Evolutionary conservation across 37 sponge, comb jelly and placozoan genomes (phyloP), one percentile per base, ranked within the genome.

Genomic region (Petrosia ficiformis): DNA sequence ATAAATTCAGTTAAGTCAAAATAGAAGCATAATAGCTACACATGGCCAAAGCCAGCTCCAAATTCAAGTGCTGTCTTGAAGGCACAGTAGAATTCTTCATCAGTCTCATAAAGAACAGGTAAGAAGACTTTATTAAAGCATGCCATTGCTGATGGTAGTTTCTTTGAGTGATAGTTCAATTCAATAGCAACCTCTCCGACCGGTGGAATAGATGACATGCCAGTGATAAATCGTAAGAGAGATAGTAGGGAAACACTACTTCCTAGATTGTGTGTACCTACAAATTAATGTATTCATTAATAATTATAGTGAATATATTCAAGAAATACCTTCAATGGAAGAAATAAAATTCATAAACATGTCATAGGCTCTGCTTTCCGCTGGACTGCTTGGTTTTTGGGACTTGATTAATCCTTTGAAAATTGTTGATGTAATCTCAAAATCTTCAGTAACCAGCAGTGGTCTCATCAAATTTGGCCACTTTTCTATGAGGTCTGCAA

Each of bases 1-100:
- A n/a, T n/a, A n/a, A n/a, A n/a, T n/a, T n/a, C n/a, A n/a, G n/a
- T n/a, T n/a, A n/a, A n/a, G n/a, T n/a, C n/a, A n/a, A n/a, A n/a
- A n/a, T n/a, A n/a, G n/a, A n/a, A n/a, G n/a, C n/a, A n/a, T n/a
- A n/a, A n/a, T n/a, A n/a, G n/a, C n/a, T n/a, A n/a, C n/a, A n/a
- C n/a, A n/a, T n/a, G n/a, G n/a, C n/a, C n/a, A n/a, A n/a, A n/a
- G n/a, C n/a, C n/a, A n/a, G n/a, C n/a, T 42, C 73, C 44, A 41
- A 72, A 72, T 32, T 72, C 3, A 29, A 42, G 48, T 24, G 73
- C 73, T 11, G 39, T 72, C n/a, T 10, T 14, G 29, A 72, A 72
- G 21, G 43, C 48, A 39, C 22, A 5, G 30, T 24, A 43, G 43
- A 72, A 72, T 3, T 72, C 54, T n/a, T n/a, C n/a, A 28, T 72